A percentile compares a stretch with the other conserved stretches of the same genome.
Conservation (phyloP, 2,113 vertebrate genomes). For the Camelus bactrianus region DNA sequence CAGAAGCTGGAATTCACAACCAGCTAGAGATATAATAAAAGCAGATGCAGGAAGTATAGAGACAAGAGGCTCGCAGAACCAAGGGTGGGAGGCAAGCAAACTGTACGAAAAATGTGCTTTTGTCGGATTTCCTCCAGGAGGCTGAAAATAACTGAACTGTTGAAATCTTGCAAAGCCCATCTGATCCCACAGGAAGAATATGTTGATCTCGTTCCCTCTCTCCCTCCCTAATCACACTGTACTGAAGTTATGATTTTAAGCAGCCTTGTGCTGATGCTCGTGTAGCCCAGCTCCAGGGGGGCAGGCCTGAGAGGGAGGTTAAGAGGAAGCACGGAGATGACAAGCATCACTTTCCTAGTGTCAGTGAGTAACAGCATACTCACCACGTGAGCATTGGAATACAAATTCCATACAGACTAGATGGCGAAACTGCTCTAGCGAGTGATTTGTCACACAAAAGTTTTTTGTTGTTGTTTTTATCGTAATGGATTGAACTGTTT, state of each 20-base stretch:
- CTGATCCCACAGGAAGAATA: background rate
- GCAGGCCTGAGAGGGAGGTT: background rate
- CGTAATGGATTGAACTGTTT: background rate
- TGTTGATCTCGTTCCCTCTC: background rate
- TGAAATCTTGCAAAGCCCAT: slow-evolving; percentile 19
- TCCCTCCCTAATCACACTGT: background rate
- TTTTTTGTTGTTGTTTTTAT: background rate
- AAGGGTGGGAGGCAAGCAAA: background rate
- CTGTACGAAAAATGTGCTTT: background rate
- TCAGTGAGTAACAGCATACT: background rate
- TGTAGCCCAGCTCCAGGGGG: background rate
- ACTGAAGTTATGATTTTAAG: background rate
- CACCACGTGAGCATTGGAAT: background rate
- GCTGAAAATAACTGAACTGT: slow-evolving; percentile 22
- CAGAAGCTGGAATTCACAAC: background rate
- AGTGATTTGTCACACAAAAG: background rate
- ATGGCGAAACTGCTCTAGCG: background rate
- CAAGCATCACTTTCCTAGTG: rapidly evolving
- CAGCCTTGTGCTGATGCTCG: background rate
- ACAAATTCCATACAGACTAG: background rate
- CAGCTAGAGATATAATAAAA: slow-evolving; percentile 16
- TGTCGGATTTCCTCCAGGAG: slow-evolving; percentile 36
- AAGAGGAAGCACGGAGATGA: background rate
- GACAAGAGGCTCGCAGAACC: background rate
- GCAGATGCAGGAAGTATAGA: background rate